phyloP scores from a whole-genome alignment of 2,888 invertebrate species.

The Gastracanthus pulcherrimus region DNA sequence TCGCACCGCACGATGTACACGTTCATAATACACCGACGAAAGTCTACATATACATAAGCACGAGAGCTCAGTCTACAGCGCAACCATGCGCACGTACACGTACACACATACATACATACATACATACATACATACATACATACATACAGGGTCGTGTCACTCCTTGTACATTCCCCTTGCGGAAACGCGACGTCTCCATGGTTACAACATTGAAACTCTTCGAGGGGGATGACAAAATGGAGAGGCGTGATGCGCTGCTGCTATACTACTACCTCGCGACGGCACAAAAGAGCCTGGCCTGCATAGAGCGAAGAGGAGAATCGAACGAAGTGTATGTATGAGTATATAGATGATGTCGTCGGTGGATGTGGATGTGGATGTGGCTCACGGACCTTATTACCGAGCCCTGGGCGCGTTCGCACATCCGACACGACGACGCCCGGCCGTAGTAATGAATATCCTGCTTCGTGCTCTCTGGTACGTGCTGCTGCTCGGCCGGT shows the following conservation, averaged over 20 bases:
- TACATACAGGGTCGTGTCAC: conserved; percentile 58
- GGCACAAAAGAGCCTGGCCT: conserved; percentile 30
- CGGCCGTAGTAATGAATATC: conserved; percentile 30
- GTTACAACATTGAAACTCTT: conserved; percentile 76
- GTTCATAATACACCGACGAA: not conserved
- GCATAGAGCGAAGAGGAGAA: too few relatives aligned
- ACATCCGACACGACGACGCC: not conserved
- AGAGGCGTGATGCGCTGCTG: conserved; percentile 70
- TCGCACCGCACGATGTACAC: not conserved
- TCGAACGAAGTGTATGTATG: not conserved
- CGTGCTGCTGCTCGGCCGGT: too few relatives aligned
- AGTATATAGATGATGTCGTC: not conserved
- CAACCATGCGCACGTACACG: not conserved
- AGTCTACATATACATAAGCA: not conserved
- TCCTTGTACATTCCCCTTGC: conserved; percentile 71
- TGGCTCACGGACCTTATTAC: conserved; percentile 47
- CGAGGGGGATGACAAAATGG: conserved; percentile 76
- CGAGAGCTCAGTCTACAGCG: not conserved
- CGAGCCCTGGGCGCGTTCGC: conserved; percentile 14
- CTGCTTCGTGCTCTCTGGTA: conserved; percentile 1
- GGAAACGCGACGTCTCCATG: conserved; percentile 75
- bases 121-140: not conserved
- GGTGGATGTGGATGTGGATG: not conserved
- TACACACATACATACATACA: not conserved
- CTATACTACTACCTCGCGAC: not conserved